A percentile compares a stretch with the other conserved stretches of the same genome.
Evolutionary conservation across 1,140 invertebrate genomes (phyloP).

Genomic region (Cepaea nemoralis): DNA sequence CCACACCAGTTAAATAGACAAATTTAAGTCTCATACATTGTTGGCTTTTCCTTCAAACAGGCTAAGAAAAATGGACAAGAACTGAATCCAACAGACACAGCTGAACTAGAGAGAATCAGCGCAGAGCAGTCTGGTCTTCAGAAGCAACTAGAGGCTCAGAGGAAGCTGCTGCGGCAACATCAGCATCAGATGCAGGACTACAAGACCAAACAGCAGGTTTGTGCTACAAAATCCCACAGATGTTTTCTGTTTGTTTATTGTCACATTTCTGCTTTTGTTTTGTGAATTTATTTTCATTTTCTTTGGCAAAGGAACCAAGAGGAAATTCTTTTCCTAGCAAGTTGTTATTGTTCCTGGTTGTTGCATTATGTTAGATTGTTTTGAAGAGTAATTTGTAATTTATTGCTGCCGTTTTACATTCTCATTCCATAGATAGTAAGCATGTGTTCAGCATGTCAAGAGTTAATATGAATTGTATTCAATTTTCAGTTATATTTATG

Average conservation of each 20-base stretch:
- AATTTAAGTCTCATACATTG: too few species aligned
- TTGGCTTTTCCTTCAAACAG: constrained; percentile 65
- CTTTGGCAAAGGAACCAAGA: too few species aligned
- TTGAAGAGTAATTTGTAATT: too few species aligned
- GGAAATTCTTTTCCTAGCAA: too few species aligned
- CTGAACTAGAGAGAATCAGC: constrained; percentile 85
- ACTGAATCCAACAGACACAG: constrained; percentile 82
- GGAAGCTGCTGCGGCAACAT: constrained; percentile 70
- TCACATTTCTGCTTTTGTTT: background rate
- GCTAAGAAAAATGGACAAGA: constrained; percentile 69
- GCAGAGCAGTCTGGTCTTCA: constrained; percentile 85
- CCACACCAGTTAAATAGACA: too few species aligned
- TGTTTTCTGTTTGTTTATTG: background rate
- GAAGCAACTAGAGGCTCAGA: constrained; percentile 85
- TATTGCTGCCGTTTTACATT: too few species aligned
- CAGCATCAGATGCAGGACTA: constrained; percentile 73
- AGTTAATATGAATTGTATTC: too few species aligned
- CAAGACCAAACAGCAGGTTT: constrained; percentile 77
- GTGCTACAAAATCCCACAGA: background rate
- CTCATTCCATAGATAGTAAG: too few species aligned
- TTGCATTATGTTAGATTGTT: too few species aligned
- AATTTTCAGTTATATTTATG: too few species aligned
- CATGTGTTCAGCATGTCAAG: too few species aligned
- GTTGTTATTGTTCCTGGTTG: too few species aligned
- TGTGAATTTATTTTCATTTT: background rate